Evolutionary conservation across 2,797 vertebrate species (phyloP), one percentile per base, ranked within the genome.

Genomic region (Triplophysa yarkandensis): DNA sequence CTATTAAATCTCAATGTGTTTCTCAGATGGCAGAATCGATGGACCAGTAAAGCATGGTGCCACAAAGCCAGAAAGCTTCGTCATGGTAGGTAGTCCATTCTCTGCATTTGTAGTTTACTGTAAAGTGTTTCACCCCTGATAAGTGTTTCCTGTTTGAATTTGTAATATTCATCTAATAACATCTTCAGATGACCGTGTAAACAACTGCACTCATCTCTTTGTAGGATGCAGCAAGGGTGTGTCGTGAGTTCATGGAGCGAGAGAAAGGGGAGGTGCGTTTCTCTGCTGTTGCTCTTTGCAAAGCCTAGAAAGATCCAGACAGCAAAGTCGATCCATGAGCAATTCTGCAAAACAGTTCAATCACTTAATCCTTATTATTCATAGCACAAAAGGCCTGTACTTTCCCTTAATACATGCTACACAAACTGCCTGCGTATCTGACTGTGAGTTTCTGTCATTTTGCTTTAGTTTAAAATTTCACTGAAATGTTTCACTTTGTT

Each of bases 201-300:
- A 16, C 54, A 34, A 50, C 44, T 19, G 7, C n/a, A 23, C 32
- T 0, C 23, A 23, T 67, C 6, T 80, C 50, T 16, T 13, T 48
- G 13, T 73, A 98, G 96, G 96, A 97, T 80, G 94, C 96, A 10
- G 94, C 95, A 16, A 93, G 91, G 84, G 92, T 98, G 85, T 98
- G 96, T 87, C 92, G 92, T 70, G 94, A 90, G 61, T 98, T 98
- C 78, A 93, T 93, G 39, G 92, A 97, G 77, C 91, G 97, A 2
- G 96, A 95, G 83, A 90, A 95, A 79, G 95, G 92, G 9, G 96
- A 99, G 80, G 93, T 98, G 36, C 95, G 96, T 58, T 98, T 98
- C 87, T 98, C 96, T 7, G 94, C 96, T 0, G 95, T 98, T 87
- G 98, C 96, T 11, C 90, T 99, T 19, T 94, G 93, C 90, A 94